Evolutionary conservation across 2,888 invertebrate genomes (phyloP).

Genomic region (Onthophagus sagittarius): DNA sequence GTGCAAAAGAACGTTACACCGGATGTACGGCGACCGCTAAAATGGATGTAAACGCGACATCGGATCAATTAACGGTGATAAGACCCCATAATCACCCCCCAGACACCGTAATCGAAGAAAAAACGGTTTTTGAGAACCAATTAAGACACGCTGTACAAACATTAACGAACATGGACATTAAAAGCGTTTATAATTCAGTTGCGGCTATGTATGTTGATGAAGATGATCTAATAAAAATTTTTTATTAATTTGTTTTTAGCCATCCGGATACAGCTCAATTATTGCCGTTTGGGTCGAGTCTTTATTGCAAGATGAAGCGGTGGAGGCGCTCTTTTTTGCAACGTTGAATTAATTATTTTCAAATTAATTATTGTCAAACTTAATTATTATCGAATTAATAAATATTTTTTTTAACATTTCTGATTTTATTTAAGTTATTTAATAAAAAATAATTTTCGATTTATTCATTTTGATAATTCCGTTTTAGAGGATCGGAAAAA

Average conservation of each 20-base stretch:
- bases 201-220: slow-evolving; percentile 28
- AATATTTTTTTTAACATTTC: background rate
- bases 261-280: slow-evolving; percentile 32
- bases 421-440: slow-evolving; percentile 4
- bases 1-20: slow-evolving; percentile 31
- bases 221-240: background rate
- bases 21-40: slow-evolving; percentile 34
- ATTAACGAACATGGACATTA: slow-evolving; percentile 23
- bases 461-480: slow-evolving; percentile 14
- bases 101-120: slow-evolving; percentile 28
- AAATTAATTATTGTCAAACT: slow-evolving; percentile 7
- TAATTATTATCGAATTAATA: slow-evolving; percentile 5
- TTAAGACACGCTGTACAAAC: slow-evolving; percentile 20
- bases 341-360: slow-evolving; percentile 8
- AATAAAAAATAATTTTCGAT: background rate
- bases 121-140: slow-evolving; percentile 25
- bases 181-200: slow-evolving; percentile 31
- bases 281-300: slow-evolving; percentile 27
- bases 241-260: slow-evolving; percentile 26
- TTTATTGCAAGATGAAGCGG: slow-evolving; percentile 25
- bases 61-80: slow-evolving; percentile 30
- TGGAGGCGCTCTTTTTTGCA: slow-evolving; percentile 22
- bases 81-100: slow-evolving; percentile 36
- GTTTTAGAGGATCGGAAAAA: slow-evolving; percentile 13
- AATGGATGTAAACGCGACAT: slow-evolving; percentile 27